These are phyloP conservation scores for Watsonalla cultraria DNA, from an alignment of 2,888 invertebrate genomes.

Conservation along the genomic window DNA sequence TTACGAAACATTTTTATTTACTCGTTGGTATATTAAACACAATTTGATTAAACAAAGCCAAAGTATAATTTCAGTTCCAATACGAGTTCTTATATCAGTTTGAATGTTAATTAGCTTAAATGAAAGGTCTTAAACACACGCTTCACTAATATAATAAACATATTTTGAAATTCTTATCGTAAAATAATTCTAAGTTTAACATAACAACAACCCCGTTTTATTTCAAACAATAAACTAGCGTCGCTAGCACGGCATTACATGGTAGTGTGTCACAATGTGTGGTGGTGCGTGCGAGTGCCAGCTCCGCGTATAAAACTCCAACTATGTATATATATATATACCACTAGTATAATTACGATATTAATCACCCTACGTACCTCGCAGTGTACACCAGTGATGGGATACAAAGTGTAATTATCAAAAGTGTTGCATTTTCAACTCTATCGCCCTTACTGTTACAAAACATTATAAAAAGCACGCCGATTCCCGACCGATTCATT, in stretches of 20 bases:
- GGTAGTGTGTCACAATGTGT: conserved; percentile 2
- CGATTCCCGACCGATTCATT: conserved; percentile 29
- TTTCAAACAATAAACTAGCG: conserved; percentile 51
- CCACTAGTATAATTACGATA: conserved; percentile 9
- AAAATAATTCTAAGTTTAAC: conserved; percentile 69
- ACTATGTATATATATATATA: conserved; percentile 9
- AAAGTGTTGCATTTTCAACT: conserved; percentile 39
- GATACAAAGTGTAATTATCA: conserved; percentile 40
- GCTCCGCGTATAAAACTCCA: conserved; percentile 8
- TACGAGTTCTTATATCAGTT: conserved; percentile 62
- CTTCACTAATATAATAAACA: conserved; percentile 57
- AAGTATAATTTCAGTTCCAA: conserved; percentile 56
- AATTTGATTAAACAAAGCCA: conserved; percentile 74
- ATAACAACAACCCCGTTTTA: conserved; percentile 70
- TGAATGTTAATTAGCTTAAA: conserved; percentile 65
- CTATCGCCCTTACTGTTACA: conserved; percentile 31
- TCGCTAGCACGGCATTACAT: conserved; percentile 18
- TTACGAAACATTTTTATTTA: conserved; percentile 76
- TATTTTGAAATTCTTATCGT: conserved; percentile 64
- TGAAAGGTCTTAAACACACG: conserved; percentile 63
- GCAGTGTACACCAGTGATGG: conserved; percentile 13
- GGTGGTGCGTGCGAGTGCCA: conserved; percentile 3
- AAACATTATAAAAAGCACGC: conserved; percentile 40
- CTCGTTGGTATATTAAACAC: conserved; percentile 75
- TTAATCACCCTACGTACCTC: conserved; percentile 4